Base-by-base conservation (phyloP, 2,888 invertebrate species). In the Unio pictorum region DNA sequence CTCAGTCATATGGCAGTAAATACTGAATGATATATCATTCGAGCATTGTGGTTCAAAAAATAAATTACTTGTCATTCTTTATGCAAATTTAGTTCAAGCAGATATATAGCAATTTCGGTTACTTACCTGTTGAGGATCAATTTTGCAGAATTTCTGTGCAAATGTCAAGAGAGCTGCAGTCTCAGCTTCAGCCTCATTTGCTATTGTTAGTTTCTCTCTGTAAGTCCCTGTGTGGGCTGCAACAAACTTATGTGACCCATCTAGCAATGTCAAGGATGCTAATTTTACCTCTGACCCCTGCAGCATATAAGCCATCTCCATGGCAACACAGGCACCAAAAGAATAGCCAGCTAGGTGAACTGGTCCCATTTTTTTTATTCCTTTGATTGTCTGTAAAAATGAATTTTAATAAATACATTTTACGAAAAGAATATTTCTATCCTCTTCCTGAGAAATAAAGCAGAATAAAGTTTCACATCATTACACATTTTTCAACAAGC, bases 291-390 rank as follows among this genome's bases (percentile, higher is more conserved):
- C n/a, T 57, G 56, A 54, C 18, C n/a, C 57, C 45, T 96, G 95
- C 68, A 98, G 91, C 88, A 95, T 95, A 55, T 95, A 91, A 45
- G 95, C 95, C 94, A 99, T 98, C 92, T 98, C 98, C 89, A 97
- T 96, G 26, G 97, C 97, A 56, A 99, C 95, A 82, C 95, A 94
- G 60, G 96, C 96, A 75, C 99, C 99, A 90, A 96, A 98, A 0
- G 98, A 99, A 91, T 99, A 99, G 3, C 98, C 99, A 61, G 95
- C 93, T 77, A 99, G 91, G 66, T 94, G 93, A 92, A 96, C 98
- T 4, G 98, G 97, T 75, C 97, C 96, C 72, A 91, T 90, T 3
- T 64, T 18, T 23, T 64, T 70, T 28, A 71, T 69, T 3, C 71
- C 45, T 23, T 23, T 15, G 7, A 73, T 72, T n/a, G 56, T 62